Base-by-base conservation (phyloP, 1,140 invertebrate species). In the Lysiphlebus fabarum region DNA sequence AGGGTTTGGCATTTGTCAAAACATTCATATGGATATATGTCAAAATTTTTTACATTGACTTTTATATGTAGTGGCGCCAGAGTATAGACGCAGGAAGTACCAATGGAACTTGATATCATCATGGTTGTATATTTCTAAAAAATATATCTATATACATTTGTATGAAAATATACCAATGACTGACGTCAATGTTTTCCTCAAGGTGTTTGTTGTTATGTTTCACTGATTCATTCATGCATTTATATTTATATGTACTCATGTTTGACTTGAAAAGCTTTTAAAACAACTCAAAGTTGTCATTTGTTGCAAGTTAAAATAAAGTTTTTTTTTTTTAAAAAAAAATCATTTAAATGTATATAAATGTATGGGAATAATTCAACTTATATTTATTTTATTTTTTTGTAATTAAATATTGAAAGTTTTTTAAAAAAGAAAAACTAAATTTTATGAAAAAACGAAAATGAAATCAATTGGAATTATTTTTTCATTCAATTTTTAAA, bases 241-340 rank as follows among this genome's bases (percentile, higher is more conserved):
- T 43, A 6, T 14, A n/a, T 41, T 7, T 42, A 6, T 14, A n/a
- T 49, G 12, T 12, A 40, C 37, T 58, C 70, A 69, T 55, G 59
- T 63, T 58, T 9, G 68, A 64, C 63, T 66, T 62, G 58, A 65
- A 67, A 64, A 40, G 62, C 64, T 67, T 65, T 69, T 67, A 67
- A 66, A 68, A 68, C 65, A 62, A 47, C 55, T 62, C 63, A 56
- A 62, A 64, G 63, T 63, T 60, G 62, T 62, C 65, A 55, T 42
- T 43, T 2, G 34, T 37, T 33, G 36, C 17, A 26, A 34, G 36
- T 40, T 38, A 33, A 43, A 42, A 55, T 43, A 55, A 26, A 0
- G 6, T 4, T 6, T 45, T 7, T n/a, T n/a, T n/a, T n/a, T n/a
- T n/a, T n/a, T n/a, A n/a, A n/a, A 33, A 26, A 34, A 34, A 43